Conservation (phyloP, 1,140 invertebrate species). For the Achatina immaculata region DNA sequence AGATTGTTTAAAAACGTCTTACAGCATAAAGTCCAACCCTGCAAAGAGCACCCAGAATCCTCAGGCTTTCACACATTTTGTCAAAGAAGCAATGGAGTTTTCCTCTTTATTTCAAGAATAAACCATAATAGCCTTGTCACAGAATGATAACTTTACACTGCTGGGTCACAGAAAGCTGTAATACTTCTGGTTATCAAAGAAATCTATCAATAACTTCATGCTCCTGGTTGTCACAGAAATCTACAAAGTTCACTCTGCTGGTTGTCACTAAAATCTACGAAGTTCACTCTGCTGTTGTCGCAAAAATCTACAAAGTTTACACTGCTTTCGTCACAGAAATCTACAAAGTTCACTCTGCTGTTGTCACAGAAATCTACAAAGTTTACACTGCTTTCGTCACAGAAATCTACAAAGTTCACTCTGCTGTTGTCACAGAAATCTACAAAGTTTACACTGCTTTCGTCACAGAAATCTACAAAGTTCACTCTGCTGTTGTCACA, state of each 20-base stretch:
- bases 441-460: background rate
- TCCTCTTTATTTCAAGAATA: background rate
- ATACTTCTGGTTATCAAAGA: background rate
- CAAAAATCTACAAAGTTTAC: no score
- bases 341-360: background rate
- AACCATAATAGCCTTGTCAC: background rate
- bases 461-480: no score
- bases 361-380: background rate
- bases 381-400: background rate
- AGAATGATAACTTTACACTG: background rate
- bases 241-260: background rate
- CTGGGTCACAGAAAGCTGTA: background rate
- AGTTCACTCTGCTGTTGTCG: background rate
- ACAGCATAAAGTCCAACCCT: conserved; percentile 58
- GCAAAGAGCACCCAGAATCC: conserved; percentile 55
- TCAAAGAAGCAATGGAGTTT: background rate
- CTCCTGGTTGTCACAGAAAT: background rate
- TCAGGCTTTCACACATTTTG: conserved; percentile 57
- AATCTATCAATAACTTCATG: background rate
- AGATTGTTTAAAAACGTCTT: conserved; percentile 35
- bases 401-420: no score
- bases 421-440: background rate
- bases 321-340: background rate
- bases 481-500: no score
- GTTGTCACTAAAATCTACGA: background rate